A percentile compares a stretch with the other conserved stretches of the same genome.
Conservation (phyloP, 2,797 vertebrate species). For the Prunella strophiata region DNA sequence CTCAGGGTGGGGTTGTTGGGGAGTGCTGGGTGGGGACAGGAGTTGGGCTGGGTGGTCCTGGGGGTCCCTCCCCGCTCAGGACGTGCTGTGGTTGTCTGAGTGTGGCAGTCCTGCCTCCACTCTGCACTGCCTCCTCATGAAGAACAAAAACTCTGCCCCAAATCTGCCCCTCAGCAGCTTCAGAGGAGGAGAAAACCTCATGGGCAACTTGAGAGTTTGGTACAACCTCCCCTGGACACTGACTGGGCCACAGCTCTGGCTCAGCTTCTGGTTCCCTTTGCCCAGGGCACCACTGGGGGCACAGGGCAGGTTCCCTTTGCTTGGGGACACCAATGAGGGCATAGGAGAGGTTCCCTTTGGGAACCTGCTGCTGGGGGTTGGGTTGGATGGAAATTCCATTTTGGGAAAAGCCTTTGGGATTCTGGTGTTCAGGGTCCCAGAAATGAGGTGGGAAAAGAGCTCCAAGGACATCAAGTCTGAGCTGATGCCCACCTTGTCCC, state of each 20-base stretch:
- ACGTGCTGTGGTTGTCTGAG: fast-evolving
- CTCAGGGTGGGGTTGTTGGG: background rate
- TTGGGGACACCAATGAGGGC: too few relatives aligned
- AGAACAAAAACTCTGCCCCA: background rate
- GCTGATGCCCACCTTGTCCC: too few relatives aligned
- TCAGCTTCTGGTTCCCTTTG: background rate
- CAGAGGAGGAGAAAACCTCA: background rate
- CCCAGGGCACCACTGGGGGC: background rate
- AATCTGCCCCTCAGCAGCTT: background rate
- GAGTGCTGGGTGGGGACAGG: background rate
- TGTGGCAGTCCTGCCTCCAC: background rate
- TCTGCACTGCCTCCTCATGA: background rate
- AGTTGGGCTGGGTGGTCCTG: background rate
- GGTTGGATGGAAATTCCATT: too few relatives aligned
- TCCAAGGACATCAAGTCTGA: background rate
- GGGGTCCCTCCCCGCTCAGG: background rate
- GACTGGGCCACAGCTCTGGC: background rate
- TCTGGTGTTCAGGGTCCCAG: too few relatives aligned
- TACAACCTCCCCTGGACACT: background rate
- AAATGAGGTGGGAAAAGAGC: background rate
- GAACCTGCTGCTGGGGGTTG: too few relatives aligned
- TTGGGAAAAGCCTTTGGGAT: too few relatives aligned
- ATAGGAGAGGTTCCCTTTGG: background rate
- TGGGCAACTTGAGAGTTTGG: background rate
- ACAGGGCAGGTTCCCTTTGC: background rate